phyloP scores from a whole-genome alignment of 2,113 vertebrate genomes.

The Hippocampus guttulatus region DNA sequence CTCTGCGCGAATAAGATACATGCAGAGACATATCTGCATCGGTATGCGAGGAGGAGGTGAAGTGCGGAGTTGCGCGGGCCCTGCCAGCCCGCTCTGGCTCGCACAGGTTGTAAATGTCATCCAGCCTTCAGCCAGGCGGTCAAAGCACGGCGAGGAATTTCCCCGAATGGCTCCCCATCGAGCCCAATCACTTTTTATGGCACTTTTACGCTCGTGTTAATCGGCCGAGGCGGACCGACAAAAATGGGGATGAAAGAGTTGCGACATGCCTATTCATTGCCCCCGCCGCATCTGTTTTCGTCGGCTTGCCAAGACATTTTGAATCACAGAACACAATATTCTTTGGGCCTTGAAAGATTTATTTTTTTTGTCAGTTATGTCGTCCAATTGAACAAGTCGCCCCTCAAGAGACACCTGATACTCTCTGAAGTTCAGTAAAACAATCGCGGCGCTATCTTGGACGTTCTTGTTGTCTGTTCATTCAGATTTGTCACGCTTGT shows the following conservation, averaged over 20 bases:
- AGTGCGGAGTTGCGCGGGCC: background rate
- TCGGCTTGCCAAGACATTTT: background rate
- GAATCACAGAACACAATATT: too few relatives aligned
- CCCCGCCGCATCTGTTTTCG: background rate
- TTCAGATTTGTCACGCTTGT: slow-evolving; percentile 9
- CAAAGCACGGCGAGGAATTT: slow-evolving; percentile 19
- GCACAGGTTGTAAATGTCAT: slow-evolving; percentile 34
- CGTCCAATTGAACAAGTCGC: background rate
- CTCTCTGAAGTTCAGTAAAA: background rate
- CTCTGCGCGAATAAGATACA: slow-evolving; percentile 30
- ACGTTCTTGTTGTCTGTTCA: slow-evolving; percentile 6
- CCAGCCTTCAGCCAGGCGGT: slow-evolving; percentile 42
- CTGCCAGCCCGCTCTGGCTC: background rate
- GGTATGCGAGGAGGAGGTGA: slow-evolving; percentile 58
- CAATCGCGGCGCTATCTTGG: background rate
- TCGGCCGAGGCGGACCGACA: background rate
- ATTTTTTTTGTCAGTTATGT: too few relatives aligned
- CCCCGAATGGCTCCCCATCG: slow-evolving; percentile 20
- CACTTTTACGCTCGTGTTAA: slow-evolving; percentile 7
- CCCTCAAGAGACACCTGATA: too few relatives aligned
- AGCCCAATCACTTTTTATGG: slow-evolving; percentile 17
- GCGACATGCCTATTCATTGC: background rate
- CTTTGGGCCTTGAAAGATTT: background rate
- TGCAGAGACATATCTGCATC: slow-evolving; percentile 65
- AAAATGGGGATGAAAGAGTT: background rate